Conservation (phyloP, 2,888 invertebrate species). For the Catocala nupta region DNA sequence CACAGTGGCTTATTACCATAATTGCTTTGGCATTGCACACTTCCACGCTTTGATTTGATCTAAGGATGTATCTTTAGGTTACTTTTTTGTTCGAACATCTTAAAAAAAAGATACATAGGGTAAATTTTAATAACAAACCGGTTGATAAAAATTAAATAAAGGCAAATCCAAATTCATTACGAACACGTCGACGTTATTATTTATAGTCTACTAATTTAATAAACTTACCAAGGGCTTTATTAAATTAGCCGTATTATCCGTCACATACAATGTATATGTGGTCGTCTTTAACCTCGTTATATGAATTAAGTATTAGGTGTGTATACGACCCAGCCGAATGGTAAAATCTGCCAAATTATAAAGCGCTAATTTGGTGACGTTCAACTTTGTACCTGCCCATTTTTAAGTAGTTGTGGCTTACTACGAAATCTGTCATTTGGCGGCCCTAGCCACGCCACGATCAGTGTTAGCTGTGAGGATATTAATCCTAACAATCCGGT, state of each 20-base stretch:
- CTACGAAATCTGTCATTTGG: too few species aligned
- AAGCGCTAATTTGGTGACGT: too few species aligned
- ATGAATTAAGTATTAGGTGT: neutral
- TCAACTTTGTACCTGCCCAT: too few species aligned
- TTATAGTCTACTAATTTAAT: constrained; percentile 49
- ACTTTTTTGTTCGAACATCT: too few species aligned
- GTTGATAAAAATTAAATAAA: too few species aligned
- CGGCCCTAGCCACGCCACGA: too few species aligned
- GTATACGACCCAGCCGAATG: neutral
- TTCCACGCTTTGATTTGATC: neutral
- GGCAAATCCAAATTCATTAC: constrained; percentile 19
- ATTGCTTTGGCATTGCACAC: constrained; percentile 4
- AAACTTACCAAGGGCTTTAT: constrained; percentile 37
- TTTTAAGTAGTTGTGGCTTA: too few species aligned
- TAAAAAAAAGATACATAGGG: too few species aligned
- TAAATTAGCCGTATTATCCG: constrained; percentile 42
- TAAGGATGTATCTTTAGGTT: neutral
- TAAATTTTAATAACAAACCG: too few species aligned
- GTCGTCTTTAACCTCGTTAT: neutral
- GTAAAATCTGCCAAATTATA: neutral
- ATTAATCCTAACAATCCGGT: too few species aligned
- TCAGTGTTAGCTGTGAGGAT: too few species aligned
- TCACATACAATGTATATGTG: constrained; percentile 15
- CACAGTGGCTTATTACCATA: constrained; percentile 3
- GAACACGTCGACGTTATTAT: constrained; percentile 28